Evolutionary conservation across 2,888 invertebrate genomes (phyloP), one percentile per base, ranked within the genome.

Genomic region (Schizotus pectinicornis): DNA sequence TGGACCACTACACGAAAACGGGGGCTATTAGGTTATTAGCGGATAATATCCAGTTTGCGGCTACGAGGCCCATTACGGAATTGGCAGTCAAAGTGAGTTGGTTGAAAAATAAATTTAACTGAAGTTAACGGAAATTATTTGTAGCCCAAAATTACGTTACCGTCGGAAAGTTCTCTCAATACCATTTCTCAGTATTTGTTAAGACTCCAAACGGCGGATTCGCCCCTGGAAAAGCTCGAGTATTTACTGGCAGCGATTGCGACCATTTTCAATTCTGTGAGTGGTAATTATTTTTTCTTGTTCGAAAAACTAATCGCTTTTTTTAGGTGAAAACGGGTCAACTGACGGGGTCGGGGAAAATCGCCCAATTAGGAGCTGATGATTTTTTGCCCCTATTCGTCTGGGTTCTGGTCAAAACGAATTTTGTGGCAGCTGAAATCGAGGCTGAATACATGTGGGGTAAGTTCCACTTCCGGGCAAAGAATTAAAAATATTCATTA

Each of bases 371-470:
- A 8, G 92, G 92, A 6, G 92, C 93, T 7, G 93, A 94, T 78
- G 97, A 97, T 74, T 89, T 97, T 63, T 84, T 98, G 52, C 95
- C 96, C 0, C 87, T 96, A 54, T 86, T 98, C 45, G 94, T 96
- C 52, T 95, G 93, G 88, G 91, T 95, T 7, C 84, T 98, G 65
- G 93, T 95, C 1, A 91, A 93, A 62, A 92, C 93, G 67, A 91
- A 92, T 33, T 88, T 95, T 70, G 90, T 96, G 6, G 91, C 94
- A 31, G 96, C 95, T 0, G 97, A 98, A 81, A 87, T 97, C 55
- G 97, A 98, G 77, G 95, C 95, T 0, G 95, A 96, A 76, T 92
- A 95, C 77, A 98, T 98, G 95, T 95, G 95, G 84, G 95, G 78
- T 71, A 70, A 58, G 83, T 14, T 1, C 2, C 32, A n/a, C 5